phyloP scores from a whole-genome alignment of 2,888 invertebrate genomes.

The Eutolmus rufibarbis region DNA sequence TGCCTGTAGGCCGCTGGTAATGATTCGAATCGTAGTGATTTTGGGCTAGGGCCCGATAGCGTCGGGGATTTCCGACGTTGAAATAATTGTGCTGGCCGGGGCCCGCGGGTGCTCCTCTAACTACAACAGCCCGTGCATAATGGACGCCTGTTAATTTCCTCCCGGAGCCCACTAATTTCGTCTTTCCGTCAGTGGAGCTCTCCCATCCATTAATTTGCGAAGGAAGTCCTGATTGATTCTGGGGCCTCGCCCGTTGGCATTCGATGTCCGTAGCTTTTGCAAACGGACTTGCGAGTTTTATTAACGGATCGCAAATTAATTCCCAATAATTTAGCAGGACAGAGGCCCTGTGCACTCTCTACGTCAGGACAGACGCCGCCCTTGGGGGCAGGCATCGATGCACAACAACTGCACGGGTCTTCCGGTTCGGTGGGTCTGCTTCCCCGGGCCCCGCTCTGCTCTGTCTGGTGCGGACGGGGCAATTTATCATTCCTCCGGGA shows the following conservation, averaged over 20 bases:
- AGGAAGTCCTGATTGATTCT: conserved; percentile 5
- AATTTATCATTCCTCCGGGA: conserved; percentile 12
- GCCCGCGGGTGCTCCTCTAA: background rate
- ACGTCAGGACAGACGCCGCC: background rate
- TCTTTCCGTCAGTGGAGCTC: background rate
- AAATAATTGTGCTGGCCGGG: background rate
- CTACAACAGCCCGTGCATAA: background rate
- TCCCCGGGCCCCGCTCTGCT: background rate
- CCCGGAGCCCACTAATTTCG: background rate
- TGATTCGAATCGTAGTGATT: background rate
- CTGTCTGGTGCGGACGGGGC: background rate
- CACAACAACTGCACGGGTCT: background rate
- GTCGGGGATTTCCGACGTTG: background rate
- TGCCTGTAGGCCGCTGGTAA: background rate
- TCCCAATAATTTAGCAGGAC: background rate
- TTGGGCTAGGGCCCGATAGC: background rate
- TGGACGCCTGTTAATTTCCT: conserved; percentile 6
- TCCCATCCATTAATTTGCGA: background rate
- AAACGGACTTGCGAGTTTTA: background rate
- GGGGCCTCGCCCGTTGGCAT: background rate
- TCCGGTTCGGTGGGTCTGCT: background rate
- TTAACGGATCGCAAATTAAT: conserved; percentile 17
- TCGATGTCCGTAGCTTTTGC: background rate
- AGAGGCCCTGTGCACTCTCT: background rate
- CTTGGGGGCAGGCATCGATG: background rate